Conservation (phyloP, 2,888 invertebrate genomes). For the Folsomia manolachei region DNA sequence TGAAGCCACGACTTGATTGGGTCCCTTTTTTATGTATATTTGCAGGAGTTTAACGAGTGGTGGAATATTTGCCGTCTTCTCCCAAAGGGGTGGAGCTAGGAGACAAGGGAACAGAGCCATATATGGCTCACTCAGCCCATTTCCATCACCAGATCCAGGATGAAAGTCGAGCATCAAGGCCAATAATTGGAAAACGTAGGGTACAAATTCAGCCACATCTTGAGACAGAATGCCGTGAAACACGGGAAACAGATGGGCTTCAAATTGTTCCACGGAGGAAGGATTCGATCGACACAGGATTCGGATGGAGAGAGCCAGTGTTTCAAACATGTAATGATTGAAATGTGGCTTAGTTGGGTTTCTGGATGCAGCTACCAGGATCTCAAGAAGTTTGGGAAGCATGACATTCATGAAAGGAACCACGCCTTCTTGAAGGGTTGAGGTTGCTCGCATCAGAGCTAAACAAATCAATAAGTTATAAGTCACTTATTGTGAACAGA, state of each 20-base stretch:
- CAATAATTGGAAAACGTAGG: conserved; percentile 96
- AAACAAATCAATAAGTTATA: conserved; percentile 50
- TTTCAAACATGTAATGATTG: conserved; percentile 97
- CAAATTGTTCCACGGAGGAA: conserved; percentile 78
- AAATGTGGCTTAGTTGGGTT: conserved; percentile 96
- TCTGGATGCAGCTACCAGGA: conserved; percentile 77
- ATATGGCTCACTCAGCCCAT: conserved; percentile 72
- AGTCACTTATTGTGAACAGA: neutral
- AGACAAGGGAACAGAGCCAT: conserved; percentile 85
- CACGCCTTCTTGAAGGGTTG: conserved; percentile 73
- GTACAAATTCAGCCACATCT: conserved; percentile 95
- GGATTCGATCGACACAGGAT: conserved; percentile 81
- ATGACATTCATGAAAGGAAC: conserved; percentile 77
- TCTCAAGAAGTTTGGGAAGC: conserved; percentile 78
- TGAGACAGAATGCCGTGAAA: conserved; percentile 92
- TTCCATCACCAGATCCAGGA: conserved; percentile 52
- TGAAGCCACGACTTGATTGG: conserved; percentile 65
- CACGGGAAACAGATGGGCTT: conserved; percentile 87
- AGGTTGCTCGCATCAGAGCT: conserved; percentile 88
- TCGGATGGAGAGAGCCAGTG: conserved; percentile 82
- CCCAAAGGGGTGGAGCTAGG: conserved; percentile 87
- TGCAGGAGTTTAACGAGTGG: conserved; percentile 88
- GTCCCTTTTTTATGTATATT: conserved; percentile 75
- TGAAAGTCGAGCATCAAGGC: conserved; percentile 82
- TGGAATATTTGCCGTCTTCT: conserved; percentile 86